Evolutionary conservation across 53 echinoderm and acorn worm genomes (phyloP).

Genomic region (Patiria pectinifera): DNA sequence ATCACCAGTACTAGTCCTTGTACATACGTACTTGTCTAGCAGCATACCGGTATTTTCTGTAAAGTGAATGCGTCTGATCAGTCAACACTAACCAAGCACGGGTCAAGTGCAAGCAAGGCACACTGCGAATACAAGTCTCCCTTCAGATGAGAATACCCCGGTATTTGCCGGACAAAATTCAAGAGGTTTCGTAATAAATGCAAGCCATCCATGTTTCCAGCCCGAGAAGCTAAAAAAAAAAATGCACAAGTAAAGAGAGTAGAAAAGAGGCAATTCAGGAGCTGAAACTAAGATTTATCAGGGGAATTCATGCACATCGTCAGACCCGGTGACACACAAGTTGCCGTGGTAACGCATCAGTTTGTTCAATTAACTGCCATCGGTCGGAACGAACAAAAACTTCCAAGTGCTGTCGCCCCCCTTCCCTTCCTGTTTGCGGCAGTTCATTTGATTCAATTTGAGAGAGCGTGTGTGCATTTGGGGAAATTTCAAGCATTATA

Average conservation of each 20-base stretch:
- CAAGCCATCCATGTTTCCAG: neutral
- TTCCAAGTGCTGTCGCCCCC: neutral
- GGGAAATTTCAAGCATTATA: neutral
- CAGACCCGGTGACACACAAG: neutral
- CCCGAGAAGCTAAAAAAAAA: neutral
- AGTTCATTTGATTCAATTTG: neutral
- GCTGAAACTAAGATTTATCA: neutral
- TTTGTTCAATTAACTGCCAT: neutral
- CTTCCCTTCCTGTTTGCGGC: neutral
- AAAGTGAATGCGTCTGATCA: no score
- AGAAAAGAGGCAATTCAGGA: neutral
- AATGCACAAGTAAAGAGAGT: neutral
- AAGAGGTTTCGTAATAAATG: neutral
- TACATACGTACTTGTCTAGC: no score
- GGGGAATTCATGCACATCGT: neutral
- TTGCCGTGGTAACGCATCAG: neutral
- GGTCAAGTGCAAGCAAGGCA: neutral
- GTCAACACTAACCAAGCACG: neutral
- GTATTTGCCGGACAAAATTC: neutral
- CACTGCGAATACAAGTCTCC: neutral
- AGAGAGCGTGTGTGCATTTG: neutral
- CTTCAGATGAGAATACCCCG: neutral
- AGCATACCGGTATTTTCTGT: no score
- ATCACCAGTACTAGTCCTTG: no score
- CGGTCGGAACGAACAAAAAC: neutral